Evolutionary conservation across 1,140 invertebrate species (phyloP).

Genomic region (Drosophila eugracilis): DNA sequence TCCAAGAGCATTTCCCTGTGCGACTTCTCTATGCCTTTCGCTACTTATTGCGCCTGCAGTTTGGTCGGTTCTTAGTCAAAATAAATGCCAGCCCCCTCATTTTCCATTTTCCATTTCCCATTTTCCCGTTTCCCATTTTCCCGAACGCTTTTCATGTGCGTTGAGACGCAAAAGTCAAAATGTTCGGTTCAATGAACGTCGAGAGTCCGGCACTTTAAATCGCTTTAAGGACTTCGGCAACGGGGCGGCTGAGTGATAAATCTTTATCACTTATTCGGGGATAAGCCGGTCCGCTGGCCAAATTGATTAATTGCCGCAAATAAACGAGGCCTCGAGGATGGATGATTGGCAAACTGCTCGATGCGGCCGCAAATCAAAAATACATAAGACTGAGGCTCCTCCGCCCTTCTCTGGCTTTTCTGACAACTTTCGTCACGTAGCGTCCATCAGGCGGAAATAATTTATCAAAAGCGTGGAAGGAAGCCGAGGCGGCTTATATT

Average conservation of each 20-base stretch:
- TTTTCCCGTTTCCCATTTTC: conserved; percentile 20
- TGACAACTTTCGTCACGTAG: conserved; percentile 74
- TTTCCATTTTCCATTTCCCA: conserved; percentile 15
- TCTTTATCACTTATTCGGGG: conserved; percentile 75
- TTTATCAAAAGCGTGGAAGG: conserved; percentile 64
- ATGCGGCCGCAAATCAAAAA: conserved; percentile 68
- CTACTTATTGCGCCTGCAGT: conserved; percentile 37
- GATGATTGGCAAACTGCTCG: conserved; percentile 23
- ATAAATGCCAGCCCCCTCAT: conserved; percentile 15
- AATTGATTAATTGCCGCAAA: conserved; percentile 81
- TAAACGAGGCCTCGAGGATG: conserved; percentile 55
- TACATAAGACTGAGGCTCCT: conserved; percentile 1
- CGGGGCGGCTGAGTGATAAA: conserved; percentile 63
- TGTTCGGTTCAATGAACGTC: conserved; percentile 72
- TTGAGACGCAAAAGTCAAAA: conserved; percentile 77
- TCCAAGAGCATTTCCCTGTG: neutral
- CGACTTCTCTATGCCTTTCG: neutral
- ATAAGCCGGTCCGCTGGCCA: conserved; percentile 52
- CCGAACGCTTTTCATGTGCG: conserved; percentile 72
- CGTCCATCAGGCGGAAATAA: conserved; percentile 75
- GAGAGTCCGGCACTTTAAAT: conserved; percentile 47
- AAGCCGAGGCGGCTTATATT: conserved; percentile 48
- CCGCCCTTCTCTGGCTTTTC: neutral
- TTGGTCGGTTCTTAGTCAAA: conserved; percentile 40
- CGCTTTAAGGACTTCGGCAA: neutral